Conservation (phyloP, 2,113 vertebrate genomes). For the Apteryx mantelli region DNA sequence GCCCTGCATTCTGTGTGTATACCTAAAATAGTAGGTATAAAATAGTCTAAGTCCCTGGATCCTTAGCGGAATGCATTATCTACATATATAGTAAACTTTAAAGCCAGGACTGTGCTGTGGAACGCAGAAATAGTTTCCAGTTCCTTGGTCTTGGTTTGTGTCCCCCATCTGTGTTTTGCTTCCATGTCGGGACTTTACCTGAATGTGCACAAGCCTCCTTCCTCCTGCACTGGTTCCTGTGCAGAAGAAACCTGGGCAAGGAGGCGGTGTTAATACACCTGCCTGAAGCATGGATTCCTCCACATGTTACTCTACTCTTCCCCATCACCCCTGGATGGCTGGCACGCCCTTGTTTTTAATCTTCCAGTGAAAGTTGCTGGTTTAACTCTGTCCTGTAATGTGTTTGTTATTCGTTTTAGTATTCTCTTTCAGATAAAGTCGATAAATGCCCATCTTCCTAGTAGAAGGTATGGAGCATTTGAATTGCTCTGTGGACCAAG, state of each 20-base stretch:
- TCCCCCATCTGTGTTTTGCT: background rate
- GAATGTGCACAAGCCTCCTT: background rate
- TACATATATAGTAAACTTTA: background rate
- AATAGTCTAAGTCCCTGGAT: background rate
- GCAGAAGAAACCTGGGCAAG: background rate
- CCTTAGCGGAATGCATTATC: background rate
- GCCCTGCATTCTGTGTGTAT: background rate
- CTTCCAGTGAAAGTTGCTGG: background rate
- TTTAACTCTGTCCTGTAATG: background rate
- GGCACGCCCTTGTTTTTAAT: background rate
- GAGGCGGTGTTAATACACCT: background rate
- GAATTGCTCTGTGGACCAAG: background rate
- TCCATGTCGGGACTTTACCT: background rate
- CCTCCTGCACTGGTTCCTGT: background rate
- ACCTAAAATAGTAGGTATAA: background rate
- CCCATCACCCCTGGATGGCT: background rate
- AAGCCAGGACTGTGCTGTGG: background rate
- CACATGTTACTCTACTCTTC: background rate
- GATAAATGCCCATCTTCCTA: background rate
- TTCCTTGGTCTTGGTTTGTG: background rate
- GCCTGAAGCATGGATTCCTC: background rate
- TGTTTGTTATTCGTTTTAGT: background rate
- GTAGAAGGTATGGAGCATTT: background rate
- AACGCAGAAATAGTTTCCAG: background rate
- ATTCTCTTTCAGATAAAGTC: background rate